These are phyloP conservation scores for Danio tinwini DNA, from an alignment of 2,797 vertebrate genomes.

Conservation along the genomic window DNA sequence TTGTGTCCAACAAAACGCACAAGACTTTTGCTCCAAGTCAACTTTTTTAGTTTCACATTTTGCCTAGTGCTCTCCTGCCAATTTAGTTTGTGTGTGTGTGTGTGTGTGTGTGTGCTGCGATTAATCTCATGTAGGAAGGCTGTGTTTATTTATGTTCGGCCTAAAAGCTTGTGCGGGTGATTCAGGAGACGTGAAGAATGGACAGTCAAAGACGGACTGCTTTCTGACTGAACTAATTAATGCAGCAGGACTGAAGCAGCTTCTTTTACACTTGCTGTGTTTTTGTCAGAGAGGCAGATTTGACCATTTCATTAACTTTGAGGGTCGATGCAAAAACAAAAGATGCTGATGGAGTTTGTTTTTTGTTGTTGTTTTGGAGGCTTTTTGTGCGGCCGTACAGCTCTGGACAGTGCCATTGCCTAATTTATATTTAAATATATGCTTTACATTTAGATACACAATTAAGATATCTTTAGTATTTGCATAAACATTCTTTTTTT, in stretches of 20 bases:
- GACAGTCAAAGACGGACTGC: slow-evolving; percentile 16
- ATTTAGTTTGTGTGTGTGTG: neutral
- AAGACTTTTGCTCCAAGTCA: neutral
- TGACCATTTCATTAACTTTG: slow-evolving; percentile 36
- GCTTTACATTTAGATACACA: neutral
- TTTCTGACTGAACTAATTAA: slow-evolving; percentile 46
- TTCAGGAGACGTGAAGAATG: slow-evolving; percentile 51
- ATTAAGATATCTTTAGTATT: neutral
- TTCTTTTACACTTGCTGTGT: slow-evolving; percentile 32
- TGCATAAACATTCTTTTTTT: neutral
- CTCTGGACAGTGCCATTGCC: neutral
- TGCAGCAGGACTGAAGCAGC: slow-evolving; percentile 44
- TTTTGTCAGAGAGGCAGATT: slow-evolving; percentile 30
- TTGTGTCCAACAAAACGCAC: no score
- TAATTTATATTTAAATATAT: neutral
- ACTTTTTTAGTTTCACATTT: neutral
- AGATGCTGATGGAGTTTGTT: slow-evolving; percentile 10
- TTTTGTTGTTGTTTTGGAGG: neutral
- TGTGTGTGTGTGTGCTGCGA: no score
- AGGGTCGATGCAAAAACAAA: slow-evolving; percentile 19
- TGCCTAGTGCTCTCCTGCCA: neutral
- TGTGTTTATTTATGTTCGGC: slow-evolving; percentile 21
- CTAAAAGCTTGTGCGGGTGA: slow-evolving; percentile 47
- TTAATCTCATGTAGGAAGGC: neutral
- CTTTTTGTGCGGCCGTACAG: no score